These are phyloP conservation scores for Marisa cornuarietis DNA, from an alignment of 1,140 invertebrate species.

Conservation along the genomic window DNA sequence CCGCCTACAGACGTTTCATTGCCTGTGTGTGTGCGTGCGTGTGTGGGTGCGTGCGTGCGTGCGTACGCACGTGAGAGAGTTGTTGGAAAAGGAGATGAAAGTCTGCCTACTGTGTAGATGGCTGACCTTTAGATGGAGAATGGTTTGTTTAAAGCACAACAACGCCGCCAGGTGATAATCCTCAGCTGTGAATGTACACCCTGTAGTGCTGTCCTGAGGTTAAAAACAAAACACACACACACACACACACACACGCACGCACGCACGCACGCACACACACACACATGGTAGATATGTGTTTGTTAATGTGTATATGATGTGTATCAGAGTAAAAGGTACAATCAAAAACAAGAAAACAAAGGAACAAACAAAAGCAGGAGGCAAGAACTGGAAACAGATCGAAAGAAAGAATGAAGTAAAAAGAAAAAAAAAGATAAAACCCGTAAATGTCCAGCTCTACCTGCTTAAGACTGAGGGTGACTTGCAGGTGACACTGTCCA, in stretches of 20 bases:
- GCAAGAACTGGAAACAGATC: background rate
- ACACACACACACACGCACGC: too few relatives aligned
- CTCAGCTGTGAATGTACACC: conserved; percentile 32
- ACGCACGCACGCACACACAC: too few relatives aligned
- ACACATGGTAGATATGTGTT: too few relatives aligned
- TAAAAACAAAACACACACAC: too few relatives aligned
- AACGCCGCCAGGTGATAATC: conserved; percentile 48
- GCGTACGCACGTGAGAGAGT: background rate
- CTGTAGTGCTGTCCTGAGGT: conserved; percentile 19
- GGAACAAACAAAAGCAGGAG: background rate
- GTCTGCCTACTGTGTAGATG: too few relatives aligned
- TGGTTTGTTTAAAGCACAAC: conserved; percentile 32
- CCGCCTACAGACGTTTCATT: too few relatives aligned
- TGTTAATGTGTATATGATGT: too few relatives aligned
- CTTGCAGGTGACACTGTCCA: conserved; percentile 45
- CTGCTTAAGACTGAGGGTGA: conserved; percentile 45
- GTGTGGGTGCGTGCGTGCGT: background rate
- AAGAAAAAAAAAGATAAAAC: background rate
- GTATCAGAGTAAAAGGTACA: too few relatives aligned
- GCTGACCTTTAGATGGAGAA: conserved; percentile 26
- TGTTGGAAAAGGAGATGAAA: too few relatives aligned
- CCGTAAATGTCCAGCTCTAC: conserved; percentile 19
- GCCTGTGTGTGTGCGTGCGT: too few relatives aligned
- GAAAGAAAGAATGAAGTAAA: background rate
- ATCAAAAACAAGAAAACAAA: too few relatives aligned